Base-by-base conservation (phyloP, 2,888 invertebrate species). In the Hirudinaria manillensis region DNA sequence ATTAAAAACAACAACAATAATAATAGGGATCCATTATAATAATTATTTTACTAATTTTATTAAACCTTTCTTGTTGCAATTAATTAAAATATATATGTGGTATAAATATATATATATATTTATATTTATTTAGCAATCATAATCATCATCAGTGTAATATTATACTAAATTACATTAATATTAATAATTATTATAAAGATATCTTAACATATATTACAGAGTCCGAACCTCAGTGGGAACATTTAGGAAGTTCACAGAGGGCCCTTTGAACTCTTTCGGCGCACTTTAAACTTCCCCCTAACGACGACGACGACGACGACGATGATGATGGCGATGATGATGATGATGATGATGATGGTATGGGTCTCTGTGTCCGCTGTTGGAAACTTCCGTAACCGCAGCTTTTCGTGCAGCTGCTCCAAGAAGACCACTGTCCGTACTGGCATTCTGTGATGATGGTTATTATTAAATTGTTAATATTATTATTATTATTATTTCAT, bases 371-470 rank as follows among this genome's bases (percentile, higher is more conserved):
- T 3, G 45, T 65, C 56, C 84, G 77, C 67, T 82, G 80, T 78
- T 82, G 82, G 10, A 83, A 82, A 27, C 82, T 80, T 70, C 81
- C 81, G 6, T 29, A 19, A 16, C 94, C 94, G 85, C 94, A 94
- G 24, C 89, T 87, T 7, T 89, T 90, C 82, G 90, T 92, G 85
- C 95, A 95, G 0, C 89, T 87, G 38, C 91, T 89, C 94, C 94
- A 95, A 72, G 89, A 89, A 53, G 92, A 89, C 94, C 94, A 95
- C 67, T 53, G 51, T 34, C 53, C 68, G 24, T 67, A 68, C 34
- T 38, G 21, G 65, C 73, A 73, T 24, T 29, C 73, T 73, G 73
- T 65, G 21, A 29, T 24, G n/a, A 51, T 21, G n/a, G 27, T 36
- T 45, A 45, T 45, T 45, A 45, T 7, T 45, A 45, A 6, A 36